phyloP scores from a whole-genome alignment of 2,888 invertebrate species.

The Acronicta aceris region DNA sequence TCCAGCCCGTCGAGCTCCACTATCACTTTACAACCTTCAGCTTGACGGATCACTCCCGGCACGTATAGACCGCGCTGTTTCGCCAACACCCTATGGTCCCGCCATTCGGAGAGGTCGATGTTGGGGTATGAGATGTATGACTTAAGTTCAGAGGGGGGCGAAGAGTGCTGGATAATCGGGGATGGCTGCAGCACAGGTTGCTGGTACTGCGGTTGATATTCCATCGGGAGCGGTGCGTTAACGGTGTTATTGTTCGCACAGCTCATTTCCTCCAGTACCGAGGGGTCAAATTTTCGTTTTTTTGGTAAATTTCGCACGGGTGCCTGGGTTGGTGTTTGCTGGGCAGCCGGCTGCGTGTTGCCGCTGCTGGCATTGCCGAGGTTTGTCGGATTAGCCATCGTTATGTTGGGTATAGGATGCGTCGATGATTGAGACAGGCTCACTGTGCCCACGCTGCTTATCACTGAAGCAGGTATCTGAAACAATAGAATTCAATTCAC shows the following conservation, averaged over 20 bases:
- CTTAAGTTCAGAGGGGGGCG: slow-evolving; percentile 89
- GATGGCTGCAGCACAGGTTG: slow-evolving; percentile 78
- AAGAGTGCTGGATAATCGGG: slow-evolving; percentile 82
- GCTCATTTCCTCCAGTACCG: slow-evolving; percentile 92
- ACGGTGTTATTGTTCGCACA: slow-evolving; percentile 82
- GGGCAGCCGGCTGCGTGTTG: slow-evolving; percentile 69
- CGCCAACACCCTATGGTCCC: slow-evolving; percentile 96
- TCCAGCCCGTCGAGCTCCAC: slow-evolving; percentile 95
- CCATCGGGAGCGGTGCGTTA: slow-evolving; percentile 67
- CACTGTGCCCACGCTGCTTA: slow-evolving; percentile 89
- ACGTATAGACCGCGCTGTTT: slow-evolving; percentile 94
- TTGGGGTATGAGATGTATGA: slow-evolving; percentile 86
- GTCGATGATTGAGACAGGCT: slow-evolving; percentile 84
- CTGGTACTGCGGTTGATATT: slow-evolving; percentile 73
- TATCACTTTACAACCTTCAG: slow-evolving; percentile 91
- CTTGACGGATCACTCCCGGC: slow-evolving; percentile 96
- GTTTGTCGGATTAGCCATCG: slow-evolving; percentile 85
- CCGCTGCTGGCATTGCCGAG: slow-evolving; percentile 79
- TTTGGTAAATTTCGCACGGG: slow-evolving; percentile 96
- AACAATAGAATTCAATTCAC: slow-evolving; percentile 58
- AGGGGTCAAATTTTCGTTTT: slow-evolving; percentile 96
- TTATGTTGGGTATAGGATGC: slow-evolving; percentile 77
- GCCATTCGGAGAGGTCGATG: slow-evolving; percentile 97
- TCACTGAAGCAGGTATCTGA: slow-evolving; percentile 89
- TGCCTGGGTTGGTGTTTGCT: slow-evolving; percentile 85